A percentile compares a stretch with the other conserved stretches of the same genome.
Evolutionary conservation across 2,113 vertebrate genomes (phyloP).

Genomic region (Tachysurus vachellii): DNA sequence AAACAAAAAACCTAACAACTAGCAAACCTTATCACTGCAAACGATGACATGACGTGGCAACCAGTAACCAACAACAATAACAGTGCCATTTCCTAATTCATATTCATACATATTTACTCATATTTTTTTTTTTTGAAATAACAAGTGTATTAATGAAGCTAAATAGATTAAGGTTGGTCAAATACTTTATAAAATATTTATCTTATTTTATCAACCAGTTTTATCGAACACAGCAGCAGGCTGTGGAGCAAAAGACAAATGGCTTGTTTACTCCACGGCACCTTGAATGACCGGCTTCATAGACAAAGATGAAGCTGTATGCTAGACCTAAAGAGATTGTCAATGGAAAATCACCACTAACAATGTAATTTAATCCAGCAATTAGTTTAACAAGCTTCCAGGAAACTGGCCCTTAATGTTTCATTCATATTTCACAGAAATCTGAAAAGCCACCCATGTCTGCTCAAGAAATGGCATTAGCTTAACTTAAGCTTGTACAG

Average conservation of each 20-base stretch:
- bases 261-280: conserved; percentile 21
- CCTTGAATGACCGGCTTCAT: neutral
- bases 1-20: neutral
- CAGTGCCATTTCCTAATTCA: neutral
- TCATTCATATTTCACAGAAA: conserved; percentile 16
- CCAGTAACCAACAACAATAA: neutral
- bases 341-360: conserved; percentile 37
- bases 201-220: neutral
- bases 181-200: neutral
- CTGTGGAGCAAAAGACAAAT: conserved; percentile 10
- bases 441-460: conserved; percentile 12
- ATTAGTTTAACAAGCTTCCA: conserved; percentile 36
- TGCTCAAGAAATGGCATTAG: conserved; percentile 12
- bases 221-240: neutral
- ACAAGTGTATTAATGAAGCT: neutral
- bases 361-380: conserved; percentile 39
- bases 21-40: too few relatives aligned
- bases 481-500: neutral
- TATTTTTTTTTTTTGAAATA: neutral
- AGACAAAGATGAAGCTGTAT: conserved; percentile 21
- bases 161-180: neutral
- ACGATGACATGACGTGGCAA: neutral
- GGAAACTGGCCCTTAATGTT: conserved; percentile 29
- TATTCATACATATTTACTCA: neutral
- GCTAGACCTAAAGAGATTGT: conserved; percentile 38